Conservation (phyloP, 1,140 invertebrate genomes). For the Cheumatopsyche charites region DNA sequence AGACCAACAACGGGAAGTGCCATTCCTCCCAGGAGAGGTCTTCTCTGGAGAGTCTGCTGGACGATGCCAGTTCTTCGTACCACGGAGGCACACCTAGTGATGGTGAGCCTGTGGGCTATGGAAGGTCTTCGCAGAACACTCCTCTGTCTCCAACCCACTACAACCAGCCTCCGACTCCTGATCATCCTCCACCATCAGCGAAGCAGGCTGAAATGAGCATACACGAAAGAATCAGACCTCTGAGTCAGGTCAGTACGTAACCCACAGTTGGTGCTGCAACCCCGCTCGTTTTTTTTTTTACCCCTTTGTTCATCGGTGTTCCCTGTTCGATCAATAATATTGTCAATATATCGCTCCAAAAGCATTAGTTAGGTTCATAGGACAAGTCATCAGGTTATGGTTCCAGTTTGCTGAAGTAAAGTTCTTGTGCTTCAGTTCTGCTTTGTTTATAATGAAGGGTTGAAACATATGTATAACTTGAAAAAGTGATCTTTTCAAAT, state of each 20-base stretch:
- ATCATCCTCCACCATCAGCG: conserved; percentile 93
- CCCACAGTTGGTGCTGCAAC: not conserved
- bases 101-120: conserved; percentile 53
- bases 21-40: conserved; percentile 63
- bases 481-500: too few relatives aligned
- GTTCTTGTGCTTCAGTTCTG: too few relatives aligned
- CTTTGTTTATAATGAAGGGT: too few relatives aligned
- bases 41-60: conserved; percentile 69
- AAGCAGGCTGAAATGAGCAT: conserved; percentile 88
- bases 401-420: too few relatives aligned
- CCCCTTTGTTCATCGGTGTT: too few relatives aligned
- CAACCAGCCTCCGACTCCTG: conserved; percentile 89
- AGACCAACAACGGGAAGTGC: conserved; percentile 62
- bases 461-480: too few relatives aligned
- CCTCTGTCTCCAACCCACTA: conserved; percentile 85
- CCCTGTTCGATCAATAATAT: too few relatives aligned
- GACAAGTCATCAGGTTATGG: too few relatives aligned
- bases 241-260: conserved; percentile 78
- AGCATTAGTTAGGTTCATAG: too few relatives aligned
- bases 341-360: too few relatives aligned
- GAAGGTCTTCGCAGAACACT: conserved; percentile 59
- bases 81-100: conserved; percentile 54
- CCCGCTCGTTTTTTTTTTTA: too few relatives aligned
- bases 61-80: conserved; percentile 59
- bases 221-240: conserved; percentile 85